Evolutionary conservation across 2,113 vertebrate genomes (phyloP).

Genomic region (Pogonocichla stellata): DNA sequence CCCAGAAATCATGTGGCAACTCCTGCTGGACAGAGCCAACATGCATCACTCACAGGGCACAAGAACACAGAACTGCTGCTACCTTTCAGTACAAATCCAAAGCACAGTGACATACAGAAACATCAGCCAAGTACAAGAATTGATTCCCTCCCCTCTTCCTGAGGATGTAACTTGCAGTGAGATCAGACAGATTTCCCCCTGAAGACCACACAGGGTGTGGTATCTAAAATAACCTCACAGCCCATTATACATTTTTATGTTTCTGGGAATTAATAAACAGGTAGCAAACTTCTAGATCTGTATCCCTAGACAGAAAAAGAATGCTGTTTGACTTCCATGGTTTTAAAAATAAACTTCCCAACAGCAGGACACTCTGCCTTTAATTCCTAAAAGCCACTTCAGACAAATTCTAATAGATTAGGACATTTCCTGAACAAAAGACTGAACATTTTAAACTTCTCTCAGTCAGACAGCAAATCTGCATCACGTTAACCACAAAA

Average conservation of each 20-base stretch:
- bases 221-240: background rate
- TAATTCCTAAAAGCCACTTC: background rate
- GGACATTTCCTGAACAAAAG: background rate
- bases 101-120: background rate
- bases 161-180: background rate
- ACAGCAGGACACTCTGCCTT: background rate
- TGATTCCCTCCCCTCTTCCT: background rate
- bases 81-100: background rate
- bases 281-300: background rate
- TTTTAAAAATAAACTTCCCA: background rate
- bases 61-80: background rate
- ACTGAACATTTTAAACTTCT: background rate
- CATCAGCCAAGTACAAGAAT: accelerated
- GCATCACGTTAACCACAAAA: background rate
- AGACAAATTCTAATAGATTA: background rate
- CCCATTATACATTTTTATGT: background rate
- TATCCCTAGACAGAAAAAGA: background rate
- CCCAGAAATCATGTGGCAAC: background rate
- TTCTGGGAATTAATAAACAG: background rate
- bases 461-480: background rate
- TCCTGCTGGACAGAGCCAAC: background rate
- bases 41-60: background rate
- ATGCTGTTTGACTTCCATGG: background rate
- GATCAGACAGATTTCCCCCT: background rate
- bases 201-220: background rate